These are phyloP conservation scores for Staurois parvus DNA, from an alignment of 2,797 vertebrate genomes.

Conservation along the genomic window DNA sequence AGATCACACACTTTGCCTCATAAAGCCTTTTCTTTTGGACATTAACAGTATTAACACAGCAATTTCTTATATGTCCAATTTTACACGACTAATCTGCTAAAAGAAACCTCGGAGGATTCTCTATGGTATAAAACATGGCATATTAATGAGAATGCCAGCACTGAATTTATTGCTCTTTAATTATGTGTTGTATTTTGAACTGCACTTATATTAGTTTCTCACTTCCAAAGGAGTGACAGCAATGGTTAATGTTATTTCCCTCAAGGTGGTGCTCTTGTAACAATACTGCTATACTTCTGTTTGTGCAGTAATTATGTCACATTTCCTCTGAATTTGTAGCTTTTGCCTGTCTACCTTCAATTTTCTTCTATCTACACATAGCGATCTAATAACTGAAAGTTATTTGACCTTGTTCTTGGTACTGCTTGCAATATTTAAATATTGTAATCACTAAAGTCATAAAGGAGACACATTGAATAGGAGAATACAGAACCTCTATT, in stretches of 20 bases:
- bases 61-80: not conserved
- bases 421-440: not conserved
- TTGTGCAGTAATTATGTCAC: not conserved
- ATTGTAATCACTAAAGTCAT: not conserved
- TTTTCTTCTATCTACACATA: conserved; percentile 1
- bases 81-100: not conserved
- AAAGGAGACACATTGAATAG: not conserved
- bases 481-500: not conserved
- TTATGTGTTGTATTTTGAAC: not conserved
- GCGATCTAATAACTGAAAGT: conserved; percentile 17
- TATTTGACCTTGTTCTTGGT: not conserved
- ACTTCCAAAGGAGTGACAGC: not conserved
- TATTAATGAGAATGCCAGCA: not conserved
- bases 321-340: not conserved
- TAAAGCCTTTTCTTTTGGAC: too few relatives aligned
- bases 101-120: not conserved
- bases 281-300: not conserved
- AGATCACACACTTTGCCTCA: too few relatives aligned
- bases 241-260: conserved; percentile 13
- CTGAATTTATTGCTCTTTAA: not conserved
- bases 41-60: not conserved
- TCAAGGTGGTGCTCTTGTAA: conserved; percentile 38
- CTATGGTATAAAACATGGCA: not conserved
- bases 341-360: not conserved
- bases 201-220: not conserved